Evolutionary conservation across 2,797 vertebrate species (phyloP).

Genomic region (Argyrosomus regius): DNA sequence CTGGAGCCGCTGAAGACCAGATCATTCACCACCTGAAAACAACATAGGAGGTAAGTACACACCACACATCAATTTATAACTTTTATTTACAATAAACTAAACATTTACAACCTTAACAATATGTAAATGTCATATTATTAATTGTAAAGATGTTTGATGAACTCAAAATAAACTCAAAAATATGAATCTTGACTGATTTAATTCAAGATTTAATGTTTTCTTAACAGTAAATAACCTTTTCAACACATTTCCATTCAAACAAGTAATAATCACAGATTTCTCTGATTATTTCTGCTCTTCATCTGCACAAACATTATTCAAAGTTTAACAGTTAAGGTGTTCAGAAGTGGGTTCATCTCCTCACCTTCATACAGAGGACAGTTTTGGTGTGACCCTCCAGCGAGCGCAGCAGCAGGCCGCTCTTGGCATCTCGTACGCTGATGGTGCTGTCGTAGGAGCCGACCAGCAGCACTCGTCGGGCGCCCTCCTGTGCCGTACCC

Average conservation of each 20-base stretch:
- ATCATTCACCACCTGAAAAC: constrained; percentile 94
- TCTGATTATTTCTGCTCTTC: background rate
- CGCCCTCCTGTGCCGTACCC: constrained; percentile 94
- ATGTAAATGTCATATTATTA: background rate
- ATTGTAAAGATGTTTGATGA: too few species aligned
- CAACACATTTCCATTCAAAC: background rate
- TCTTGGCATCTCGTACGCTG: constrained; percentile 94
- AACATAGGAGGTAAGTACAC: constrained; percentile 1
- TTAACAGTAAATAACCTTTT: background rate
- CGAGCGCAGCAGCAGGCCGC: constrained; percentile 92
- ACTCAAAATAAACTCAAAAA: too few species aligned
- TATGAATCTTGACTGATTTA: background rate
- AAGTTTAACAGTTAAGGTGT: background rate
- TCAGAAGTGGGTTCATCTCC: background rate
- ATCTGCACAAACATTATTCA: background rate
- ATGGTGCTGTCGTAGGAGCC: constrained; percentile 98
- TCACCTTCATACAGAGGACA: constrained; percentile 96
- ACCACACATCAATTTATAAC: background rate
- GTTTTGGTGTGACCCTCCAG: constrained; percentile 96
- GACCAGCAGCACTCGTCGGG: constrained; percentile 92
- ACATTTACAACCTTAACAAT: background rate
- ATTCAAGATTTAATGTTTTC: background rate
- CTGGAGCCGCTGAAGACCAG: constrained; percentile 98
- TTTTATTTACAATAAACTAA: background rate
- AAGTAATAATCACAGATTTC: background rate